Conservation (phyloP, 2,797 vertebrate species). For the Kryptopterus vitreolus region DNA sequence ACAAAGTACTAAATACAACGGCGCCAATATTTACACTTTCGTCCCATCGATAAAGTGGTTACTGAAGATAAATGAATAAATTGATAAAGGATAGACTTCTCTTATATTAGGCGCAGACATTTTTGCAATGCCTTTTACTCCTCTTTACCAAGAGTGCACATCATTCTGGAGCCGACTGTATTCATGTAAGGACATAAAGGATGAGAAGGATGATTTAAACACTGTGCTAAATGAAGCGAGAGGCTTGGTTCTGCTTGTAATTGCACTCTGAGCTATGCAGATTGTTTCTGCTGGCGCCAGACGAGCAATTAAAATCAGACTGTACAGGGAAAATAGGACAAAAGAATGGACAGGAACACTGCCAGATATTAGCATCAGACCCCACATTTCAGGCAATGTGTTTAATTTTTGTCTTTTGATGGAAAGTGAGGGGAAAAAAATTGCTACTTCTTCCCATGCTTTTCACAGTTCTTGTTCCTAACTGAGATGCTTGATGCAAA, state of each 20-base stretch:
- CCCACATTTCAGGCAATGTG: background rate
- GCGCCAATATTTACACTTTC: background rate
- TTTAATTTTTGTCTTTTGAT: slow-evolving; percentile 12
- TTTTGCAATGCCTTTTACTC: background rate
- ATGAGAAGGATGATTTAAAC: background rate
- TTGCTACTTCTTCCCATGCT: background rate
- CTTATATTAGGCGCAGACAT: background rate
- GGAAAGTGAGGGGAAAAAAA: background rate
- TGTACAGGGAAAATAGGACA: slow-evolving; percentile 20
- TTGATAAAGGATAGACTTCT: background rate
- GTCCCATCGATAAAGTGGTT: background rate
- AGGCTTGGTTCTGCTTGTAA: background rate
- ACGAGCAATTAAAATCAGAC: slow-evolving; percentile 33
- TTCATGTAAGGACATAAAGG: background rate
- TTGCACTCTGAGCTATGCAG: slow-evolving; percentile 15
- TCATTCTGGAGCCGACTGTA: background rate
- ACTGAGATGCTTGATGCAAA: background rate
- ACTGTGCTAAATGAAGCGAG: background rate
- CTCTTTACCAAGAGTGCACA: background rate
- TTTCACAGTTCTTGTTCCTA: background rate
- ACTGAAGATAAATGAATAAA: background rate
- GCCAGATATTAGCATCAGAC: background rate
- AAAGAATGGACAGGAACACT: slow-evolving; percentile 11
- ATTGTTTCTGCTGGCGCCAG: slow-evolving; percentile 6
- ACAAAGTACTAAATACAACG: background rate